phyloP scores from a whole-genome alignment of 1,140 invertebrate species.

The Arion vulgaris region DNA sequence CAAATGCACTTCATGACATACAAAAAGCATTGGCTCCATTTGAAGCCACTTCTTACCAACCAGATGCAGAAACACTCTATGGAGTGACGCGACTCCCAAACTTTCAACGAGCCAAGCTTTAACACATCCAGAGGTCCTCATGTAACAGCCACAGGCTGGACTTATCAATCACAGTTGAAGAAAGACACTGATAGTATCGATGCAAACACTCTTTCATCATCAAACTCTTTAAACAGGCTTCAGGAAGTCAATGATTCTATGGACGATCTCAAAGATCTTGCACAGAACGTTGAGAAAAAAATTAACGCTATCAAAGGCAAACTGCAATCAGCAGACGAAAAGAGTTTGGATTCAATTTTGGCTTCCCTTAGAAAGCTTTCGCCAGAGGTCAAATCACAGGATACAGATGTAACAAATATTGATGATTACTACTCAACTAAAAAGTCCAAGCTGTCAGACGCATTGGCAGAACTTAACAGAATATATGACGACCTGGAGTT shows the following conservation, averaged over 20 bases:
- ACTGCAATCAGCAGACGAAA: slow-evolving; percentile 62
- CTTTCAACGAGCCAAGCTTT: slow-evolving; percentile 12
- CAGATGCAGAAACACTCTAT: slow-evolving; percentile 29
- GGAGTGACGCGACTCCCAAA: slow-evolving; percentile 13
- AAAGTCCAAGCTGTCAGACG: slow-evolving; percentile 61
- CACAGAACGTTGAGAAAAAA: slow-evolving; percentile 61
- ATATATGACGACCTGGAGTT: slow-evolving; percentile 62
- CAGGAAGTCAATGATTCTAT: slow-evolving; percentile 57
- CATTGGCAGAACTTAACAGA: slow-evolving; percentile 62
- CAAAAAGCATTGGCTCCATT: slow-evolving; percentile 30
- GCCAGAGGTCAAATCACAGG: slow-evolving; percentile 45
- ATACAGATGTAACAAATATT: slow-evolving; percentile 45
- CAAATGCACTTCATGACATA: slow-evolving; percentile 32
- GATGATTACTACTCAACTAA: slow-evolving; percentile 51
- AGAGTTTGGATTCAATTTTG: slow-evolving; percentile 61
- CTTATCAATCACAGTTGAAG: neutral
- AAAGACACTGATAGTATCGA: neutral
- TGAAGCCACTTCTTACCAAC: slow-evolving; percentile 23
- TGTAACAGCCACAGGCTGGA: slow-evolving; percentile 23
- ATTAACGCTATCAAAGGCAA: slow-evolving; percentile 60
- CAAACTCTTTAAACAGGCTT: neutral
- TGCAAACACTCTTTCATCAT: neutral
- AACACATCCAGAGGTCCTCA: slow-evolving; percentile 24
- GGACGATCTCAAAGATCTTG: slow-evolving; percentile 61
- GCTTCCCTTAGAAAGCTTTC: slow-evolving; percentile 60